phyloP scores from a whole-genome alignment of 2,113 vertebrate genomes.

The Antigone vipio region DNA sequence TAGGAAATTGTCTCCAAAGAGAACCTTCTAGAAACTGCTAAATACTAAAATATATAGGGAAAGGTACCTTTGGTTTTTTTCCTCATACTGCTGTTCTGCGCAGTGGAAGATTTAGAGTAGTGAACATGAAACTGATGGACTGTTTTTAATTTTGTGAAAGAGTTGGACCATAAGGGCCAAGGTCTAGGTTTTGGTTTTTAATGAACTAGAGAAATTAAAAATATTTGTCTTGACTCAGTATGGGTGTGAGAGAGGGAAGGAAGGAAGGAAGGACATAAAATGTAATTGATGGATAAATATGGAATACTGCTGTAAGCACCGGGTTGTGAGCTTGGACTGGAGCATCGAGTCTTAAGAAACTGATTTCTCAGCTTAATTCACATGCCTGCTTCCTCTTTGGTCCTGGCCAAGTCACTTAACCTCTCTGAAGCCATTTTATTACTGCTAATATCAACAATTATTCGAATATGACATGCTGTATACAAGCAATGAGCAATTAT shows the following conservation, averaged over 20 bases:
- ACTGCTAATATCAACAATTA: neutral
- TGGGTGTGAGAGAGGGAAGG: neutral
- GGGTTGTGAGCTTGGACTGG: neutral
- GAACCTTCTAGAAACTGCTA: neutral
- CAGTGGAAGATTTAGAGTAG: neutral
- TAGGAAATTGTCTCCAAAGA: neutral
- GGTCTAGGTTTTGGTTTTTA: neutral
- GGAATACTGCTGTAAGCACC: neutral
- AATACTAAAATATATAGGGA: neutral
- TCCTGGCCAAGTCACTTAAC: neutral
- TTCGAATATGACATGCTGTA: neutral
- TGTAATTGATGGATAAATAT: neutral
- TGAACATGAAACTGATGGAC: neutral
- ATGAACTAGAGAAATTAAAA: conserved; percentile 30
- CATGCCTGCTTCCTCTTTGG: neutral
- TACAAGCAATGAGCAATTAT: neutral
- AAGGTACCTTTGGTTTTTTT: neutral
- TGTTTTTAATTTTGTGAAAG: conserved; percentile 19
- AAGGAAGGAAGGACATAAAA: neutral
- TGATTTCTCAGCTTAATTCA: neutral
- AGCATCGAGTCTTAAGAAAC: neutral
- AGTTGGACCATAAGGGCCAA: neutral
- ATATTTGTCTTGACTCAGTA: neutral
- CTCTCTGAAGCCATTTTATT: neutral
- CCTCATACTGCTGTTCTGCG: neutral